These are phyloP conservation scores for Sebastes matsubarae DNA, from an alignment of 2,797 vertebrate genomes.

Conservation along the genomic window DNA sequence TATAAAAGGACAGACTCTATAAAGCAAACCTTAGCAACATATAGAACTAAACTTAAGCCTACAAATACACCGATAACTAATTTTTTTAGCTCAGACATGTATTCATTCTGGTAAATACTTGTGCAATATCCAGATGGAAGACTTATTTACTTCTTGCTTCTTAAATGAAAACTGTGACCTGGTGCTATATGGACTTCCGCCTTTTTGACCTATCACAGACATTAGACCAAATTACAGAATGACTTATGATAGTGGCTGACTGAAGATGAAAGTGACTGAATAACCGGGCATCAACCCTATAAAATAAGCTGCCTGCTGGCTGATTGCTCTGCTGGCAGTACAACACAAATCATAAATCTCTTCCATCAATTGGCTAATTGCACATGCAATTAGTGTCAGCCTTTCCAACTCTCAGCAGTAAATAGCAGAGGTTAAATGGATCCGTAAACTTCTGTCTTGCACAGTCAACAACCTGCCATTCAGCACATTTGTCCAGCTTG, in stretches of 20 bases:
- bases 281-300: neutral
- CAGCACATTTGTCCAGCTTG: neutral
- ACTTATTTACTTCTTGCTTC: neutral
- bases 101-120: neutral
- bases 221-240: neutral
- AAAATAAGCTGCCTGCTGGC: neutral
- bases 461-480: constrained; percentile 12
- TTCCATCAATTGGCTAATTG: neutral
- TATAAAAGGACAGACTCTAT: neutral
- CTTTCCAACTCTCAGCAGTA: neutral
- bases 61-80: neutral
- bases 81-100: neutral
- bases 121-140: neutral
- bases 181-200: neutral
- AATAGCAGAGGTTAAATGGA: neutral
- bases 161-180: neutral
- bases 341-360: neutral
- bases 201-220: neutral
- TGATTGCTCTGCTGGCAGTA: neutral
- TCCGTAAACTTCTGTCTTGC: constrained; percentile 12
- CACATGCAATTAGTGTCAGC: neutral
- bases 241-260: neutral
- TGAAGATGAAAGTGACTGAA: neutral
- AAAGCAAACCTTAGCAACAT: neutral
- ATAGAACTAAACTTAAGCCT: neutral